phyloP scores from a whole-genome alignment of 2,113 vertebrate genomes.

The Plestiodon gilberti region DNA sequence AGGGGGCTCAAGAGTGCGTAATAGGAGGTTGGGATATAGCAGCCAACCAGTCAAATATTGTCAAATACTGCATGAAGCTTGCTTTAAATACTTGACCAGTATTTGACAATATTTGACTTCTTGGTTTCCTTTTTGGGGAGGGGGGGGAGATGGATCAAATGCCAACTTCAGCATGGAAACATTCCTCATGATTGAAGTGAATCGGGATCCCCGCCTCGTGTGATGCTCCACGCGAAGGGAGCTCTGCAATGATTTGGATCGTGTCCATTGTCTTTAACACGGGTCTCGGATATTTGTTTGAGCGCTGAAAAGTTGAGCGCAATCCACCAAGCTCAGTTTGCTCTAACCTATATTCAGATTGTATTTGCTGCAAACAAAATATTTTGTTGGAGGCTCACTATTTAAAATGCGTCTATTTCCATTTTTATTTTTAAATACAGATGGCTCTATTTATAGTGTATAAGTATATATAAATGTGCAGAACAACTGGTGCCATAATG shows the following conservation, averaged over 20 bases:
- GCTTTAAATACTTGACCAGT: background rate
- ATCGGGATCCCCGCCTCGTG: background rate
- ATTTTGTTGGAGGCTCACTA: background rate
- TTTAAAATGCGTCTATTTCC: constrained; percentile 14
- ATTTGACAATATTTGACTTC: too few species aligned
- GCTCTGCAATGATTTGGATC: background rate
- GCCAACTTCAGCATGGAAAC: background rate
- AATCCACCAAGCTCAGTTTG: constrained; percentile 5
- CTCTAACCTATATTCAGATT: constrained; percentile 1
- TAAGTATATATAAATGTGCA: background rate
- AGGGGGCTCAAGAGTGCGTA: too few species aligned
- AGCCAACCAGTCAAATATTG: background rate
- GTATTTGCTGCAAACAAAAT: background rate
- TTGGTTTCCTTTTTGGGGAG: background rate
- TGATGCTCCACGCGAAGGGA: background rate
- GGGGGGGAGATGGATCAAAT: too few species aligned
- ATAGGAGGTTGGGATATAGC: background rate
- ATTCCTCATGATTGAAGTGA: background rate
- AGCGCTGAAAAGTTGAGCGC: background rate
- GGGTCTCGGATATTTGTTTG: too few species aligned
- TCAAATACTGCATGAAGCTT: background rate
- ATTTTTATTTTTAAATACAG: background rate
- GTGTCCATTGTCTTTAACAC: background rate
- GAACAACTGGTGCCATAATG: constrained; percentile 17
- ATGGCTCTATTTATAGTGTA: background rate